Conservation (phyloP, 2,797 vertebrate genomes). For the Pipistrellus kuhlii region DNA sequence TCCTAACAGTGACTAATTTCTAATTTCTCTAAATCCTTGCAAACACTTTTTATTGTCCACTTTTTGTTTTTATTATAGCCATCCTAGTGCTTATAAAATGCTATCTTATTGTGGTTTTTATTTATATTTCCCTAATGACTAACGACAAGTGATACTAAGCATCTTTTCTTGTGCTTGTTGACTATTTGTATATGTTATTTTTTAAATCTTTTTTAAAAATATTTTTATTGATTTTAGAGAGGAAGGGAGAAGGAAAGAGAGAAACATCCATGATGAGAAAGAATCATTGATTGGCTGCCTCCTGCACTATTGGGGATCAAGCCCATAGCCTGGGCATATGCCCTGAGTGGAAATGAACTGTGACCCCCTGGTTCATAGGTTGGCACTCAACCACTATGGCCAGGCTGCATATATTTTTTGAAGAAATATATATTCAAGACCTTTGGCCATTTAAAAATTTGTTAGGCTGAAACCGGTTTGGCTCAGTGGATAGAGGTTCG, state of each 20-base stretch:
- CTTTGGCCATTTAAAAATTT: background rate
- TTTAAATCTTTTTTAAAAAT: too few relatives aligned
- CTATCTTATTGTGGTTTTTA: background rate
- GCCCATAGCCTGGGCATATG: too few relatives aligned
- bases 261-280: too few relatives aligned
- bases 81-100: background rate
- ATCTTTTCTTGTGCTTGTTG: background rate
- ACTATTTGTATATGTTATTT: background rate
- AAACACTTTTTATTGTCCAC: background rate
- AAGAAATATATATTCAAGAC: background rate
- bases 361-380: too few relatives aligned
- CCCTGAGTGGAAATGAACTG: too few relatives aligned
- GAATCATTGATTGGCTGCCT: too few relatives aligned
- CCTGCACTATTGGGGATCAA: too few relatives aligned
- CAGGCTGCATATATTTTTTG: background rate
- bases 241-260: too few relatives aligned
- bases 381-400: too few relatives aligned
- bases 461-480: background rate
- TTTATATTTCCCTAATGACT: slow-evolving; percentile 25
- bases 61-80: background rate
- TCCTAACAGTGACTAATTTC: background rate
- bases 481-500: too few relatives aligned
- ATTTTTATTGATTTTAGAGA: too few relatives aligned
- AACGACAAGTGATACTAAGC: background rate
- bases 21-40: background rate